A percentile compares a stretch with the other conserved stretches of the same genome.
These are phyloP conservation scores for Orthosia gothica DNA, from an alignment of 2,888 invertebrate species.

Conservation along the genomic window DNA sequence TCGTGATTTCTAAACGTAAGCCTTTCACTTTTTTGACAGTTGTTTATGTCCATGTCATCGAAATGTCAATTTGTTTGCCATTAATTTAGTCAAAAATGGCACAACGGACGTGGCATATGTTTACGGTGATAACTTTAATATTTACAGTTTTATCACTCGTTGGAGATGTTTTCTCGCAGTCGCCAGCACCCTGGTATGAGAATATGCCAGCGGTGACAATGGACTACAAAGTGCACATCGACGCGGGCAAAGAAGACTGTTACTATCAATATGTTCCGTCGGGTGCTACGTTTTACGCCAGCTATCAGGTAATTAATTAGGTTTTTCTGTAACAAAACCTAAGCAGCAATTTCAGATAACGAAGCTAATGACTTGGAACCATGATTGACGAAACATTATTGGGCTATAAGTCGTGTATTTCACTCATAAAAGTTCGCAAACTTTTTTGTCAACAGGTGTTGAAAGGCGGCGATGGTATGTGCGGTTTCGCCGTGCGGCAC, in stretches of 20 bases:
- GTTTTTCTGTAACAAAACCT: constrained; percentile 50
- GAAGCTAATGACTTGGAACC: constrained; percentile 1
- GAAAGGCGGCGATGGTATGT: constrained; percentile 98
- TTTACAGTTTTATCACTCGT: constrained; percentile 90
- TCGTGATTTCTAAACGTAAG: constrained; percentile 33
- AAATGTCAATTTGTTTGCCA: constrained; percentile 59
- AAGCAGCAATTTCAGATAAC: constrained; percentile 11
- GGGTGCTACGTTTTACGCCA: constrained; percentile 98
- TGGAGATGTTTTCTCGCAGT: constrained; percentile 88
- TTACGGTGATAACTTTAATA: constrained; percentile 86
- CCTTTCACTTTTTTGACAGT: constrained; percentile 50
- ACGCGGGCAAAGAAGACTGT: constrained; percentile 98
- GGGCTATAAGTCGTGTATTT: constrained; percentile 15
- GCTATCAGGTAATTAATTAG: constrained; percentile 95
- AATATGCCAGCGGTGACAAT: constrained; percentile 97
- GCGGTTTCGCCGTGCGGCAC: constrained; percentile 97
- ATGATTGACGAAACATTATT: neutral
- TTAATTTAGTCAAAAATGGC: constrained; percentile 82
- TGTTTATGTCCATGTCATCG: constrained; percentile 36
- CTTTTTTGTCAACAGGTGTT: constrained; percentile 93
- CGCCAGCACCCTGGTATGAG: constrained; percentile 95
- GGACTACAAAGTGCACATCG: constrained; percentile 99
- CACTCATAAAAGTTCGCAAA: constrained; percentile 38
- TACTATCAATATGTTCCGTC: constrained; percentile 98
- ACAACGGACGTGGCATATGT: constrained; percentile 90